Percentiles rank a stretch among this genome's conserved stretches.
phyloP scores from a whole-genome alignment of 2,888 invertebrate genomes.

The Ormyrus nitidulus region DNA sequence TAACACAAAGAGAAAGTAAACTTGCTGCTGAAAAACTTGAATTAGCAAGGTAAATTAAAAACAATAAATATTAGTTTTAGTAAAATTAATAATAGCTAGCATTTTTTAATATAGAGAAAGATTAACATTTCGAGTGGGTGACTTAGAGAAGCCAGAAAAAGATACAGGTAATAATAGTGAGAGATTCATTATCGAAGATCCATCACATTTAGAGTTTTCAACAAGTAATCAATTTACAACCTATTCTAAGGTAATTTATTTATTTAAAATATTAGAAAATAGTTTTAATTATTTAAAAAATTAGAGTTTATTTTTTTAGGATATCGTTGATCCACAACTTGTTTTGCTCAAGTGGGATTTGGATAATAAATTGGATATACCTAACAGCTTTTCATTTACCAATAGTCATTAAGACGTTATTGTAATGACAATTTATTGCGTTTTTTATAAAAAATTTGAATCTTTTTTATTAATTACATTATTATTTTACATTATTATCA shows the following conservation, averaged over 20 bases:
- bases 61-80: constrained; percentile 15
- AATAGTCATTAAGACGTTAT: constrained; percentile 23
- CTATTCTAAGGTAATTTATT: constrained; percentile 59
- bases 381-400: constrained; percentile 16
- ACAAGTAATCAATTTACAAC: constrained; percentile 56
- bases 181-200: constrained; percentile 22
- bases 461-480: background rate
- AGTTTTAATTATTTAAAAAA: too few relatives aligned
- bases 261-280: background rate
- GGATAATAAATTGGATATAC: constrained; percentile 62
- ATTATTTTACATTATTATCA: too few relatives aligned
- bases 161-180: constrained; percentile 40
- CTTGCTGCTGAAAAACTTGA: constrained; percentile 66
- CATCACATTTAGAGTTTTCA: constrained; percentile 46
- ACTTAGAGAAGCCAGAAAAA: constrained; percentile 66
- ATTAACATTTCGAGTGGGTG: constrained; percentile 60
- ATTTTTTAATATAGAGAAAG: constrained; percentile 61
- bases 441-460: background rate
- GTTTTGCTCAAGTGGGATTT: constrained; percentile 66
- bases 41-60: constrained; percentile 65
- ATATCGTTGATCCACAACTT: constrained; percentile 67
- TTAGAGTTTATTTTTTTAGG: constrained; percentile 60
- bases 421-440: background rate
- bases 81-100: constrained; percentile 1
- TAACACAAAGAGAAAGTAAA: constrained; percentile 68